phyloP scores from a whole-genome alignment of 2,113 vertebrate genomes.

The Hystrix cristata region DNA sequence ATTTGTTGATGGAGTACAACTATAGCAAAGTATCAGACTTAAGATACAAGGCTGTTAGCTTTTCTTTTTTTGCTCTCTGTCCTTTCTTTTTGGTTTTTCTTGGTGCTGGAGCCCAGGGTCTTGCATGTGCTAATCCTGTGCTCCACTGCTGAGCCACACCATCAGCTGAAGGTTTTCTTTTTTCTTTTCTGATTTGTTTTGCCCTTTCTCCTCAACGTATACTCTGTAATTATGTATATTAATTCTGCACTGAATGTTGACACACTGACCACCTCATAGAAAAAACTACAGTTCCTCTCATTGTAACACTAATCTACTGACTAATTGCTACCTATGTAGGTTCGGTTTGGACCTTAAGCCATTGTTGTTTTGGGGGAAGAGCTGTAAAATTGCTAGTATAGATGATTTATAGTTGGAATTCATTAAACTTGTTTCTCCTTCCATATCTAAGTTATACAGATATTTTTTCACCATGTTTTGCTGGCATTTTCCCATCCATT shows the following conservation, averaged over 20 bases:
- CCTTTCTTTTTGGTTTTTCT: not conserved
- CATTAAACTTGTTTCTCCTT: constrained; percentile 42
- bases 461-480: not conserved
- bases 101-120: not conserved
- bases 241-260: not conserved
- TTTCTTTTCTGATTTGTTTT: not conserved
- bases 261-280: not conserved
- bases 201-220: not conserved
- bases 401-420: constrained; percentile 6
- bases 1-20: not conserved
- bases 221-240: not conserved
- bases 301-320: not conserved
- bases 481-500: constrained; percentile 13
- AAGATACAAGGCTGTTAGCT: not conserved
- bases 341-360: not conserved
- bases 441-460: constrained; percentile 1
- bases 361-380: not conserved
- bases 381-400: not conserved
- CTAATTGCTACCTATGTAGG: no score
- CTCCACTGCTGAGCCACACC: not conserved
- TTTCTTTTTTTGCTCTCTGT: not conserved
- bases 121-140: not conserved
- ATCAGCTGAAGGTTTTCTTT: not conserved
- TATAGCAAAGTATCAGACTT: not conserved
- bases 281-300: not conserved